These are phyloP conservation scores for Callorhinus ursinus DNA, from an alignment of 2,113 vertebrate genomes.

Conservation along the genomic window DNA sequence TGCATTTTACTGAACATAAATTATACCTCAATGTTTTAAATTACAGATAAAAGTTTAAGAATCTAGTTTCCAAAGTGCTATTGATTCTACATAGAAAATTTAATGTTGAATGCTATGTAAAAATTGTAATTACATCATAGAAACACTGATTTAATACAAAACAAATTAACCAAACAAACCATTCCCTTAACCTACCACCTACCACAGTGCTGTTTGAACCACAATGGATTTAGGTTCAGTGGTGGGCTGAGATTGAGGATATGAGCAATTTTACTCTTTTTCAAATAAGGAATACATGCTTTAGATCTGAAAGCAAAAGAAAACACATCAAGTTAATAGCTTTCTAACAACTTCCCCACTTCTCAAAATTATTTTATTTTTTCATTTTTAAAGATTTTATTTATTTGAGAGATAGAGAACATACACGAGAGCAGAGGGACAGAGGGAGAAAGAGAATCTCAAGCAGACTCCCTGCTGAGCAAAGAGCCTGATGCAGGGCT, in stretches of 20 bases:
- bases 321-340: slow-evolving; percentile 17
- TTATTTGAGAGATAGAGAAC: neutral
- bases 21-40: slow-evolving; percentile 5
- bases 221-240: slow-evolving; percentile 95
- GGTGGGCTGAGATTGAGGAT: slow-evolving; percentile 98
- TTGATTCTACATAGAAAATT: neutral
- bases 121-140: neutral
- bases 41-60: slow-evolving; percentile 21
- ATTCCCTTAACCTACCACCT: slow-evolving; percentile 68
- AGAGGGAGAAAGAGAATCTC: neutral
- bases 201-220: slow-evolving; percentile 98
- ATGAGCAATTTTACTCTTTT: slow-evolving; percentile 93
- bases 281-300: slow-evolving; percentile 94
- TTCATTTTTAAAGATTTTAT: neutral
- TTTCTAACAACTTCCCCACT: neutral
- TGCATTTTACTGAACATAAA: neutral
- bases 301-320: slow-evolving; percentile 91
- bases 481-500: neutral
- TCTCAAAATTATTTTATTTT: slow-evolving; percentile 20
- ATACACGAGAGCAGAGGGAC: neutral
- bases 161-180: slow-evolving; percentile 11
- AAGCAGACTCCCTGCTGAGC: neutral
- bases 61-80: slow-evolving; percentile 43
- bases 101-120: neutral
- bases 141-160: slow-evolving; percentile 38